These are phyloP conservation scores for Coregonus ussuriensis DNA, from an alignment of 2,797 vertebrate species.

Conservation along the genomic window DNA sequence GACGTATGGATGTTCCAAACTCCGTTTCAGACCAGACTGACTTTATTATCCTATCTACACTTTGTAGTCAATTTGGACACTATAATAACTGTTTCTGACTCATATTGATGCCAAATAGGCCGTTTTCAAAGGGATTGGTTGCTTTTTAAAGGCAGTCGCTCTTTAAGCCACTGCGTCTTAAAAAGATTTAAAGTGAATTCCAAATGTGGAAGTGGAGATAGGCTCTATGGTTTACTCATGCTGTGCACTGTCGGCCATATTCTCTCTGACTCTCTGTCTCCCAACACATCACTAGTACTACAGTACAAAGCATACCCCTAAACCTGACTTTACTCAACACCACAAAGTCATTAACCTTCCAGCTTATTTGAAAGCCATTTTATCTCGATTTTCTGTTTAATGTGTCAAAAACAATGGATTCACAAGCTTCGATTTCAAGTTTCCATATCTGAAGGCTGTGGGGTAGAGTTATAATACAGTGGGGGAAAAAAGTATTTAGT, in stretches of 20 bases:
- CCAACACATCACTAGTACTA: constrained; percentile 2
- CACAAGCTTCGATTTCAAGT: constrained; percentile 35
- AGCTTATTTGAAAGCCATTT: constrained; percentile 49
- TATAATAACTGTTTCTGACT: too few relatives aligned
- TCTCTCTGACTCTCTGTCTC: neutral
- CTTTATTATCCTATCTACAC: too few relatives aligned
- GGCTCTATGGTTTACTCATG: neutral
- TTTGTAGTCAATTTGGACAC: too few relatives aligned
- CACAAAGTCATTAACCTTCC: constrained; percentile 27
- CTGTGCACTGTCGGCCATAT: neutral
- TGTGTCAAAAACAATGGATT: constrained; percentile 42
- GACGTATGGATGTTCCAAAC: too few relatives aligned
- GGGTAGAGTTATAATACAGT: constrained; percentile 23
- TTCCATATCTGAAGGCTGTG: constrained; percentile 29
- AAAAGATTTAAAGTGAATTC: neutral
- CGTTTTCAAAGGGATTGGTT: too few relatives aligned
- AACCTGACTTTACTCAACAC: constrained; percentile 19
- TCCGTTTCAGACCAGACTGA: too few relatives aligned
- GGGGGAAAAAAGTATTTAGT: too few relatives aligned
- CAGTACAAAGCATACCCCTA: constrained; percentile 4
- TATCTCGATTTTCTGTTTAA: constrained; percentile 38
- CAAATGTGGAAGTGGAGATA: neutral
- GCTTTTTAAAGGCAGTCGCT: too few relatives aligned
- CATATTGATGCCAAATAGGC: too few relatives aligned
- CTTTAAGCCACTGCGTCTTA: neutral